These are phyloP conservation scores for Salvator merianae DNA, from an alignment of 2,113 vertebrate genomes.

Conservation along the genomic window DNA sequence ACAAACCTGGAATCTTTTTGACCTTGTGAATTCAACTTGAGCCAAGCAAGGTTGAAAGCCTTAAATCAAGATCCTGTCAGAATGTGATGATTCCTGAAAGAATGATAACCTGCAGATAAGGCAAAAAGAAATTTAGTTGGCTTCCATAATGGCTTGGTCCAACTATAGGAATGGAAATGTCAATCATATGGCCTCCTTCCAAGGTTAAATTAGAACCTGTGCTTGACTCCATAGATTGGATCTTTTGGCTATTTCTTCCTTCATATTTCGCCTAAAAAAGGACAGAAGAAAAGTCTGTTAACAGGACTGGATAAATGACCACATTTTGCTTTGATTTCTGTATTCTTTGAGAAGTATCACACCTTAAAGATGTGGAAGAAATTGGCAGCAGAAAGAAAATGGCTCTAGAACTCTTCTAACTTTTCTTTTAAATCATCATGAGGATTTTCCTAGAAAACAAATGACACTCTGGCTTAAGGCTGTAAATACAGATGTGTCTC, in stretches of 20 bases:
- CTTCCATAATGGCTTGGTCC: slow-evolving; percentile 64
- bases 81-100: slow-evolving; percentile 68
- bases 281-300: slow-evolving; percentile 45
- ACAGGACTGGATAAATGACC: slow-evolving; percentile 33
- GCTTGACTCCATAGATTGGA: slow-evolving; percentile 47
- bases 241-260: slow-evolving; percentile 56
- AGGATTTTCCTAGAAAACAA: too few species aligned
- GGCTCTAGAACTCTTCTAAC: neutral
- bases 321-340: neutral
- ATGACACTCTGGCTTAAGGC: neutral
- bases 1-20: slow-evolving; percentile 56
- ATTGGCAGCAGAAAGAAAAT: neutral
- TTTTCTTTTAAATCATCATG: too few species aligned
- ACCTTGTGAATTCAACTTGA: slow-evolving; percentile 76
- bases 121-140: slow-evolving; percentile 68
- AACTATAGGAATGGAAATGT: slow-evolving; percentile 69
- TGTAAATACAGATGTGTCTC: slow-evolving; percentile 4
- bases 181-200: slow-evolving; percentile 64
- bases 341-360: slow-evolving; percentile 26
- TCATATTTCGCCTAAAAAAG: slow-evolving; percentile 40
- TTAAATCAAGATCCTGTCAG: slow-evolving; percentile 75
- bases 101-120: slow-evolving; percentile 74
- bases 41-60: slow-evolving; percentile 63
- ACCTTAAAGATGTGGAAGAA: slow-evolving; percentile 25
- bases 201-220: slow-evolving; percentile 68